Evolutionary conservation across 2,113 vertebrate species (phyloP), one percentile per base, ranked within the genome.

Genomic region (Crotalus viridis): DNA sequence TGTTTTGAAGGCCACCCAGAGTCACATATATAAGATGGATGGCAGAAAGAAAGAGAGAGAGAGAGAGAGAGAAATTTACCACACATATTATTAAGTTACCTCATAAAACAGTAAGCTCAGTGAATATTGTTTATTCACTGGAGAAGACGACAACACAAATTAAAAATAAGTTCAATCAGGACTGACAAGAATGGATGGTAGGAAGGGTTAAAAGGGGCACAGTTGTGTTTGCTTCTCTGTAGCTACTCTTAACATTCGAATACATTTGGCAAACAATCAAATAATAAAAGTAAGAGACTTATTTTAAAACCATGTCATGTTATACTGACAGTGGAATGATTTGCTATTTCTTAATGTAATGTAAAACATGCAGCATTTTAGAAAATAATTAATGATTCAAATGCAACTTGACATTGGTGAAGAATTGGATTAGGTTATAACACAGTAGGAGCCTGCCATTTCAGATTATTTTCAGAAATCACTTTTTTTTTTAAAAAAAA

Each of bases 151-250:
- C 51, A 85, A 93, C 64, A 56, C 55, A 93, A 86, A 87, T 51
- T 87, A 85, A 93, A 93, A 90, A 90, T 51, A 90, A 86, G 89
- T 93, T 93, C 87, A 64, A 81, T 54, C 86, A 93, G 28, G 46
- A 24, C 46, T 93, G 89, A 89, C 69, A 93, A 52, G 48, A 93
- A 90, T 81, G 87, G 89, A 93, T 93, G 88, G 88, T 46, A 64
- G 21, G 24, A 33, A 90, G 52, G 56, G 56, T 93, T 87, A 51
- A 22, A 64, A 93, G 87, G 86, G 51, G 56, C n/a, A 39, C 48
- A 93, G 81, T 39, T 93, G 89, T 19, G 13, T 28, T 90, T 69
- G 90, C 22, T 39, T 59, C 55, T 22, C 26, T 85, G 28, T 33
- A 85, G 64, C 69, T 92, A 85, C 69, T 86, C 59, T 59, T 87